Base-by-base conservation (phyloP, 2,113 vertebrate genomes). In the Nannobrachium achirus region DNA sequence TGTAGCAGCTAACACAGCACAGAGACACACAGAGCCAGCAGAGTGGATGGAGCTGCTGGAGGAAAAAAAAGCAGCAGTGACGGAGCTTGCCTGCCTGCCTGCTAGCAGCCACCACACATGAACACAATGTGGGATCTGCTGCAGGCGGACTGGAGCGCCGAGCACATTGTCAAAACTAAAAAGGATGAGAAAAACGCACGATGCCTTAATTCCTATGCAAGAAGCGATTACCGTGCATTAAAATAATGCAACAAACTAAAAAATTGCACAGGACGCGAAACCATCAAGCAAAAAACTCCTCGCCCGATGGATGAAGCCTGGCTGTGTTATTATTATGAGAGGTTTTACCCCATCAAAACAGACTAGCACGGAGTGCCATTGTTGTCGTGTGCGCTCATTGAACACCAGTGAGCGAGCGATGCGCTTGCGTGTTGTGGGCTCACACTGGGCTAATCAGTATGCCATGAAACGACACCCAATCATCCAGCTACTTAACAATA, bases 371-470 rank as follows among this genome's bases (percentile, higher is more conserved):
- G 80, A 79, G 87, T 89, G 85, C 86, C 89, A 89, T 90, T 90
- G 88, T 91, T 91, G 84, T 86, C 87, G 79, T 84, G 84, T 44
- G 39, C 83, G 83, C 83, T 79, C 78, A 82, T 78, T 79, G 79
- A 84, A 81, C 83, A 64, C 33, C 67, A 56, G 58, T 53, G 59
- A 58, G 59, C 59, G 56, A 33, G 25, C 6, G 25, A 33, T 18
- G 64, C 76, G 69, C 69, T 58, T 56, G 63, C 75, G 68, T 75
- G 75, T 63, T 75, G 75, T 63, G 60, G 72, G n/a, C n/a, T n/a
- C n/a, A n/a, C n/a, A n/a, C n/a, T n/a, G n/a, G n/a, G 69, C 66
- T 57, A n/a, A 71, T 59, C 49, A 60, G 50, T 55, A 51, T 42
- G 52, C 56, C 25, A 49, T 8, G 45, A 51, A 61, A 25, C 11